Evolutionary conservation across 2,113 vertebrate species (phyloP).

Genomic region (Melanostigma gelatinosum): DNA sequence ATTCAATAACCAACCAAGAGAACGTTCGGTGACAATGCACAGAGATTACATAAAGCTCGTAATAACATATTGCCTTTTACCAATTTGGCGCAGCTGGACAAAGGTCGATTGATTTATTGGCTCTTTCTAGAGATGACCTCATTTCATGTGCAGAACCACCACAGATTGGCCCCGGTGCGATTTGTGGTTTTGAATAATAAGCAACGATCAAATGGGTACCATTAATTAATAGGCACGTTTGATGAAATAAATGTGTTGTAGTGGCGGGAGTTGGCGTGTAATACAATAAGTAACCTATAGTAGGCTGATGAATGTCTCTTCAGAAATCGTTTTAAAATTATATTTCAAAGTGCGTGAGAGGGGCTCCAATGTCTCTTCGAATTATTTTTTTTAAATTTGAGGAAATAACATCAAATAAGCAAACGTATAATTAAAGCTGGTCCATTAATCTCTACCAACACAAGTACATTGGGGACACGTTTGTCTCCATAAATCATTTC

Average conservation of each 20-base stretch:
- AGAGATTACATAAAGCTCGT: neutral
- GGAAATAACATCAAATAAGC: neutral
- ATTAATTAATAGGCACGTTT: neutral
- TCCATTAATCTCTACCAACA: neutral
- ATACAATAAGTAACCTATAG: neutral
- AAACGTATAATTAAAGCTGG: neutral
- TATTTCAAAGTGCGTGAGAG: neutral
- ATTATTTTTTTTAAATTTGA: neutral
- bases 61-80: neutral
- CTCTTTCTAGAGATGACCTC: conserved; percentile 38
- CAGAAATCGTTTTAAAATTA: neutral
- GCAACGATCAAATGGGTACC: neutral
- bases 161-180: neutral
- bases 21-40: neutral
- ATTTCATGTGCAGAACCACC: conserved; percentile 5
- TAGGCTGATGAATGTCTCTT: neutral
- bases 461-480: neutral
- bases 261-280: neutral
- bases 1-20: neutral
- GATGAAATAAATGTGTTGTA: neutral
- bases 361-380: neutral
- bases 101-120: conserved; percentile 58
- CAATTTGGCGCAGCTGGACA: conserved; percentile 24
- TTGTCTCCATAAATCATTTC: neutral
- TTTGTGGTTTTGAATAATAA: neutral